Base-by-base conservation (phyloP, 2,797 vertebrate genomes). In the Carduelis carduelis region DNA sequence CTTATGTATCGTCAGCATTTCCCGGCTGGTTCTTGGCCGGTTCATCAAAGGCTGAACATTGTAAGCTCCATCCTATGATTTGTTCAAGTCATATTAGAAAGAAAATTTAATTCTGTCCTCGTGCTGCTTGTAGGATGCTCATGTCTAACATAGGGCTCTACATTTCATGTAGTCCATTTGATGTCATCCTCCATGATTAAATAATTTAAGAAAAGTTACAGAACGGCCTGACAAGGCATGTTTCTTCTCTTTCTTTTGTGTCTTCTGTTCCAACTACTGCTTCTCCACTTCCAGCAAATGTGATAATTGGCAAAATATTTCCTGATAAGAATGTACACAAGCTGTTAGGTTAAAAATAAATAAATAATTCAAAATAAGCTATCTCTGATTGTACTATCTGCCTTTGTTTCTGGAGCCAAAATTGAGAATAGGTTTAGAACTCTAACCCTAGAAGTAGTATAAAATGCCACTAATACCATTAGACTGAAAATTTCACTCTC, bases 1-100 rank as follows among this genome's bases (percentile, higher is more conserved):
- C 23, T 56, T 11, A 37, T 11, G 14, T 47, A 60, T 39, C 28
- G 8, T 89, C 65, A 75, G 44, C 6, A 1, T 75, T 89, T 91
- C 44, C 69, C 0, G 0, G 19, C 12, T 66, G 49, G 50, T 46
- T 89, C 41, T 35, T 55, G 3, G 14, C 27, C 4, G 6, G 26
- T 43, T 92, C 52, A 49, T 39, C 14, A 22, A 70, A 77, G 32
- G 52, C 39, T 69, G 37, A 91, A 49, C n/a, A 43, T 24, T 30
- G 26, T 34, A 83, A 68, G 27, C 46, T 59, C 43, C 39, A 47
- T 55, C 23, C 56, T 56, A 14, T 17, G 32, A 46, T 43, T 90
- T 44, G n/a, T 77, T 87, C 18, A 26, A 71, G 35, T 69, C 22
- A 46, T 20, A 47, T 49, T 16, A 69, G n/a, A 56, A 83, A 84